phyloP scores from a whole-genome alignment of 2,113 vertebrate genomes.

The Myrmophylax atrothorax region DNA sequence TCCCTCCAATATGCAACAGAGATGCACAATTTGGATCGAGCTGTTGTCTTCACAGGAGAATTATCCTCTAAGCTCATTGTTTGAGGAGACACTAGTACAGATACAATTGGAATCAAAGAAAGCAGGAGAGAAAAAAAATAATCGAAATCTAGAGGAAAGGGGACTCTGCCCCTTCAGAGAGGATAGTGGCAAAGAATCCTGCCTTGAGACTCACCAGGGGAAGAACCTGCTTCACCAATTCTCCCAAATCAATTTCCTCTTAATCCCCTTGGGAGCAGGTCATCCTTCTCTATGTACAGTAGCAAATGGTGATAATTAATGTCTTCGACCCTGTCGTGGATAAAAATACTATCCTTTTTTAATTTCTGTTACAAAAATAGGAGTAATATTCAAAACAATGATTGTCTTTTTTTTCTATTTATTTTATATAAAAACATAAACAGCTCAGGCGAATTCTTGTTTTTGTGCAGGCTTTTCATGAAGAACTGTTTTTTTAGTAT shows the following conservation, averaged over 20 bases:
- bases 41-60: constrained; percentile 69
- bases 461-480: constrained; percentile 85
- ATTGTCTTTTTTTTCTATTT: constrained; percentile 93
- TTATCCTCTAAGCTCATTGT: constrained; percentile 65
- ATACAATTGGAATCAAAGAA: constrained; percentile 68
- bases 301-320: constrained; percentile 90
- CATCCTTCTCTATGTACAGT: constrained; percentile 90
- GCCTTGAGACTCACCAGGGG: constrained; percentile 79
- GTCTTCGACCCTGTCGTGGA: constrained; percentile 91
- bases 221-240: constrained; percentile 83
- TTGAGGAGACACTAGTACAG: constrained; percentile 62
- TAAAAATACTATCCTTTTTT: constrained; percentile 96
- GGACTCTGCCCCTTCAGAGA: constrained; percentile 61
- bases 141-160: constrained; percentile 65
- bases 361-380: constrained; percentile 94
- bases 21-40: constrained; percentile 72
- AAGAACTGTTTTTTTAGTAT: constrained; percentile 76
- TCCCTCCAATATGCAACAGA: constrained; percentile 52
- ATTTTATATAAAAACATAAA: constrained; percentile 97
- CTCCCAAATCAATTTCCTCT: constrained; percentile 83
- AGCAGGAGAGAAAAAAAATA: constrained; percentile 23
- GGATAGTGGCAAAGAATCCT: constrained; percentile 75
- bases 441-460: constrained; percentile 85
- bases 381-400: constrained; percentile 94
- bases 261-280: constrained; percentile 87